Conservation (phyloP, 2,888 invertebrate genomes). For the Flexamia atlantica region DNA sequence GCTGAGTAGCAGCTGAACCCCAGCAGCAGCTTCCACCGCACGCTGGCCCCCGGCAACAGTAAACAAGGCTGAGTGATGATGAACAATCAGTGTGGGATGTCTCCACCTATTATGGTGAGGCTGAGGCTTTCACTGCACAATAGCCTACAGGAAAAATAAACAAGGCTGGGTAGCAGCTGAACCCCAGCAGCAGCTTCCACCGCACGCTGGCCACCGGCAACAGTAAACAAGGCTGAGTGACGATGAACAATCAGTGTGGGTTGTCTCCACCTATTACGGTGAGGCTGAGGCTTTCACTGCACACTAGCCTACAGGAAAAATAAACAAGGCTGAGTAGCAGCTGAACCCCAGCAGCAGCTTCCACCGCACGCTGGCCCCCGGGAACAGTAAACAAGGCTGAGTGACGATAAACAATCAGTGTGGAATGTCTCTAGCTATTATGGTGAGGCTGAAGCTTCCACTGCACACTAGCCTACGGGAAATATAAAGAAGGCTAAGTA, state of each 20-base stretch:
- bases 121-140: constrained; percentile 95
- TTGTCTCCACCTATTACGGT: too few relatives aligned
- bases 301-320: too few relatives aligned
- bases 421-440: too few relatives aligned
- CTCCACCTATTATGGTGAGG: too few relatives aligned
- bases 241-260: too few relatives aligned
- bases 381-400: too few relatives aligned
- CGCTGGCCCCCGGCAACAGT: constrained; percentile 75
- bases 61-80: too few relatives aligned
- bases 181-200: constrained; percentile 95
- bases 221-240: neutral
- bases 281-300: constrained; percentile 75
- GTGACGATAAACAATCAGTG: too few relatives aligned
- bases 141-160: constrained; percentile 70
- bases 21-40: constrained; percentile 94
- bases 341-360: constrained; percentile 94
- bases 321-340: constrained; percentile 78
- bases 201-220: constrained; percentile 80
- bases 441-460: too few relatives aligned
- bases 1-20: constrained; percentile 95
- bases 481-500: too few relatives aligned
- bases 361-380: constrained; percentile 87
- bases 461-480: too few relatives aligned
- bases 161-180: constrained; percentile 91
- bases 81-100: too few relatives aligned